A percentile compares a stretch with the other conserved stretches of the same genome.
Evolutionary conservation across 2,888 invertebrate genomes (phyloP).

Genomic region (Pyrochroa serraticornis): DNA sequence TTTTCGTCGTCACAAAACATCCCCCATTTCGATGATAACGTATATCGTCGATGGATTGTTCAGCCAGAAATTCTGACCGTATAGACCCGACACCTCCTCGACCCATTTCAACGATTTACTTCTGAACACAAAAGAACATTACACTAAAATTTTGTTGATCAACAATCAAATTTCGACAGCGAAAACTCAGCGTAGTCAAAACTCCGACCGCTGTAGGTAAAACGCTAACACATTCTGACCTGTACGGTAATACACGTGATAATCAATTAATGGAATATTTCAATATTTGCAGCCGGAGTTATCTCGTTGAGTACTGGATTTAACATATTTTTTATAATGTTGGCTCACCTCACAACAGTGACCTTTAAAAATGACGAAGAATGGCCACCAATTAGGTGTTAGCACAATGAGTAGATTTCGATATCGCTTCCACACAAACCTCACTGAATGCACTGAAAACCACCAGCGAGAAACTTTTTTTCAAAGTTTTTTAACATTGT

Average conservation of each 20-base stretch:
- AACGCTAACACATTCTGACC: slow-evolving; percentile 15
- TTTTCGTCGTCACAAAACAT: slow-evolving; percentile 66
- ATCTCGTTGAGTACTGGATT: not conserved
- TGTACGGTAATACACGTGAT: slow-evolving; percentile 25
- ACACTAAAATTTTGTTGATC: not conserved
- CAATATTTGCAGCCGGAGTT: slow-evolving; percentile 18
- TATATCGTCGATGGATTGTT: slow-evolving; percentile 63
- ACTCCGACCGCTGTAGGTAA: slow-evolving; percentile 18
- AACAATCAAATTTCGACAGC: slow-evolving; percentile 1
- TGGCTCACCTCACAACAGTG: too few species aligned
- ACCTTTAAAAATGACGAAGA: too few species aligned
- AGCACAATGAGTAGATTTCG: too few species aligned
- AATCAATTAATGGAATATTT: slow-evolving; percentile 16
- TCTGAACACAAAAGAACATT: not conserved
- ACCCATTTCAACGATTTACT: slow-evolving; percentile 30
- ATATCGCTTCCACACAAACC: too few species aligned
- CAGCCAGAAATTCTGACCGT: slow-evolving; percentile 67
- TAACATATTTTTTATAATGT: too few species aligned
- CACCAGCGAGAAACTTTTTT: not conserved
- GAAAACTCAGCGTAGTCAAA: not conserved
- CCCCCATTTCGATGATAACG: slow-evolving; percentile 67
- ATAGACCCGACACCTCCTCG: slow-evolving; percentile 53
- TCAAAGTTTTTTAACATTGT: not conserved
- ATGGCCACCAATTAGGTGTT: too few species aligned
- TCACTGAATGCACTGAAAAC: too few species aligned